Base-by-base conservation (phyloP, 2,888 invertebrate species). In the Entomobrya multifasciata region DNA sequence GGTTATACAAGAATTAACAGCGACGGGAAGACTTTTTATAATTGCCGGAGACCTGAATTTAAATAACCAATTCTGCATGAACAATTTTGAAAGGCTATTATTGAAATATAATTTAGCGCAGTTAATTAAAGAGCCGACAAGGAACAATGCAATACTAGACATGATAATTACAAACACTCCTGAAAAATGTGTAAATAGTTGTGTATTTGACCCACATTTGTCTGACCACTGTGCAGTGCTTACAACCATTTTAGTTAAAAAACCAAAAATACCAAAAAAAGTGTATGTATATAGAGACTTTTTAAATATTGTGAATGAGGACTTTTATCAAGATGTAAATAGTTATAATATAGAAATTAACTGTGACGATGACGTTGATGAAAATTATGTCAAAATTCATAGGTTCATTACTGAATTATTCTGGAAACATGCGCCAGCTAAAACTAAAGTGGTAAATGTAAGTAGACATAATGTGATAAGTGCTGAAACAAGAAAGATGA, bases 41-140 rank as follows among this genome's bases (percentile, higher is more conserved):
- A 20, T 36, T 10, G 0, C n/a, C 0, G 79, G 79, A 0, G 79
- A 79, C 30, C 62, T 79, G n/a, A 79, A 79, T 25, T 17, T 79
- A 1, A 44, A 27, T 17, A 17, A 52, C 1, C 17, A 5, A 17
- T 44, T 44, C 27, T 6, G 17, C 0, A 15, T 30, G 5, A 4
- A 17, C 0, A 41, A 20, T 1, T 44, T 79, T 0, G 44, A 27
- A 3, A 1, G 20, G 1, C 3, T 47, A 15, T 3, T 25, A 10
- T 0, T 22, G 4, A 25, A 41, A 49, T 22, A 44, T 10, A 62
- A 65, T 3, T 15, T 47, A 1, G 0, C n/a, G 0, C 79, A 79
- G 13, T 17, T 79, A 3, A 65, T 79, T 17, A 65, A 79, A 1
- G 30, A 65, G n/a, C 25, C 49, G 0, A 79, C 79, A 20, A n/a